These are phyloP conservation scores for Oceanodroma tethys DNA, from an alignment of 2,113 vertebrate species.

Conservation along the genomic window DNA sequence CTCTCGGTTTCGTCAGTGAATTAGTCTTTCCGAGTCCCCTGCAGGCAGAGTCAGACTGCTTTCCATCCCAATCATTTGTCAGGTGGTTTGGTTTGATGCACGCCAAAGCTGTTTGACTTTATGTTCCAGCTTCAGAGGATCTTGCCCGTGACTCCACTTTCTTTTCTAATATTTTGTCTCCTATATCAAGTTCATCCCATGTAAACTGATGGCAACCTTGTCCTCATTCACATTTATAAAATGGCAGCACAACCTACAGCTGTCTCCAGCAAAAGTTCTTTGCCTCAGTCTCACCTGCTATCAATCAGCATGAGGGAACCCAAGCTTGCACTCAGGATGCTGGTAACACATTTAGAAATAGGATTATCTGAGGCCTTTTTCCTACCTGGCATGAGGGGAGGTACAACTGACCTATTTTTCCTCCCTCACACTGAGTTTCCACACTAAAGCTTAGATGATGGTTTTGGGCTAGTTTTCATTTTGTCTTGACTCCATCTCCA, in stretches of 20 bases:
- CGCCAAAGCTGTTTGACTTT: background rate
- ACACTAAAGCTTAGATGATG: background rate
- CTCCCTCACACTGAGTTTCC: background rate
- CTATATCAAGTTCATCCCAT: background rate
- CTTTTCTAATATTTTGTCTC: background rate
- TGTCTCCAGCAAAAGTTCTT: background rate
- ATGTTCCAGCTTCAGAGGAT: background rate
- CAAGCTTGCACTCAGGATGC: background rate
- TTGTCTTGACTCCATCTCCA: background rate
- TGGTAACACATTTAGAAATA: background rate
- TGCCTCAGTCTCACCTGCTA: background rate
- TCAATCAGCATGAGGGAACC: background rate
- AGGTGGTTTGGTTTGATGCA: background rate
- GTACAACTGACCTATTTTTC: background rate
- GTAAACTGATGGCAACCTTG: background rate
- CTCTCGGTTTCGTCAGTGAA: background rate
- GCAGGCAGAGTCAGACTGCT: background rate
- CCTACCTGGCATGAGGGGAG: background rate
- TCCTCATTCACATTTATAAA: background rate
- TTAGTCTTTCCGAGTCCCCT: background rate
- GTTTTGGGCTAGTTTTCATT: background rate
- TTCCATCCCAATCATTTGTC: background rate
- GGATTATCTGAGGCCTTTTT: background rate
- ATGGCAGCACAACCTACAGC: background rate
- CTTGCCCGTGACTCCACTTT: background rate